These are phyloP conservation scores for Tringa solitaria DNA, from an alignment of 2,113 vertebrate species.

Conservation along the genomic window DNA sequence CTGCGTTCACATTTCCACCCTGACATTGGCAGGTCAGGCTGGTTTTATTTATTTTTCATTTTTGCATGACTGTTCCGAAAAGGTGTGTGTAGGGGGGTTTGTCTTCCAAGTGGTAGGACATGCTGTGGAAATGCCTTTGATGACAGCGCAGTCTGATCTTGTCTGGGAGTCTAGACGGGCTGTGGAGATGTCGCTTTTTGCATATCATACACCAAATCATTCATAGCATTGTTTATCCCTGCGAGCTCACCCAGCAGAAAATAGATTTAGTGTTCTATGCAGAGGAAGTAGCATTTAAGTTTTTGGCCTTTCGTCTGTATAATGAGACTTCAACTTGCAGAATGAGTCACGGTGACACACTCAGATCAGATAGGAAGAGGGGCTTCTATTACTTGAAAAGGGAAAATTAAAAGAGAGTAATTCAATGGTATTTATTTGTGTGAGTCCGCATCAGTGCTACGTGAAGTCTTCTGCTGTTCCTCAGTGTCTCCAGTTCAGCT, in stretches of 20 bases:
- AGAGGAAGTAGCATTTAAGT: constrained; percentile 4
- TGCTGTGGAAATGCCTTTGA: constrained; percentile 63
- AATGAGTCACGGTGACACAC: not conserved
- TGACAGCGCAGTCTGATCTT: constrained; percentile 60
- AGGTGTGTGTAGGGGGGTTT: not conserved
- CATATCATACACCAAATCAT: constrained; percentile 56
- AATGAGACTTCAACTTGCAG: not conserved
- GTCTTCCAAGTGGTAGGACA: constrained; percentile 62
- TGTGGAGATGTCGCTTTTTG: constrained; percentile 65
- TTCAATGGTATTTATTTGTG: not conserved
- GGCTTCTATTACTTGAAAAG: not conserved
- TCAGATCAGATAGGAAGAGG: not conserved
- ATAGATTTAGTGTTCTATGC: constrained; percentile 27
- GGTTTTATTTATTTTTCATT: constrained; percentile 66
- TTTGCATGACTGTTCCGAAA: constrained; percentile 40
- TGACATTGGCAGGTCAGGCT: constrained; percentile 54
- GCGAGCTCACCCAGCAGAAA: constrained; percentile 39
- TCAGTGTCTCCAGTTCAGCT: not conserved
- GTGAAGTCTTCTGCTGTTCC: not conserved
- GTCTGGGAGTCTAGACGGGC: constrained; percentile 69
- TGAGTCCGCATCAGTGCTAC: not conserved
- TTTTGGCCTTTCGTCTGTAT: not conserved
- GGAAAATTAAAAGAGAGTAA: not conserved
- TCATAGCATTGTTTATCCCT: constrained; percentile 57
- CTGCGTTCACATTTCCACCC: constrained; percentile 53